Conservation (phyloP, 2,797 vertebrate species). For the Cirrhinus molitorella region DNA sequence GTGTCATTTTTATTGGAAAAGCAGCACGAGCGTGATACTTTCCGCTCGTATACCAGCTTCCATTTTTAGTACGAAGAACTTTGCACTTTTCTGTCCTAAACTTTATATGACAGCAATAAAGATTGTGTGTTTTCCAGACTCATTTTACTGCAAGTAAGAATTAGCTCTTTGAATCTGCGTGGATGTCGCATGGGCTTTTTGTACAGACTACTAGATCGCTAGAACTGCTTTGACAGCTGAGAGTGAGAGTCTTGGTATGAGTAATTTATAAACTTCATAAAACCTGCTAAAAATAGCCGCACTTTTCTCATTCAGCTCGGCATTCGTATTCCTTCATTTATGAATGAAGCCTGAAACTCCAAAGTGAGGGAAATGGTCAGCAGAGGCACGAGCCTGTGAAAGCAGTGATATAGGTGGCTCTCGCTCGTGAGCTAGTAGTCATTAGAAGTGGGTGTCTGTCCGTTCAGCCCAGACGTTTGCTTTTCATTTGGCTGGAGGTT, state of each 20-base stretch:
- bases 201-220: background rate
- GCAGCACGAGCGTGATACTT: background rate
- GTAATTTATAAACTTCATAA: conserved; percentile 11
- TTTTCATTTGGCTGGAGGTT: conserved; percentile 50
- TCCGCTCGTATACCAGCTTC: background rate
- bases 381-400: conserved; percentile 21
- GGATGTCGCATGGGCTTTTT: conserved; percentile 23
- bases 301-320: conserved; percentile 28
- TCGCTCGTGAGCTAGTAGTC: conserved; percentile 8
- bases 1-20: conserved; percentile 15
- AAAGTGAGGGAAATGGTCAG: conserved; percentile 29
- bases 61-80: background rate
- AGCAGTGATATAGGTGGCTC: conserved; percentile 27
- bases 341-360: conserved; percentile 32
- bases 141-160: background rate
- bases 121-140: conserved; percentile 10
- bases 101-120: conserved; percentile 29
- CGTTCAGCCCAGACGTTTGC: conserved; percentile 36
- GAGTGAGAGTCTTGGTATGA: background rate
- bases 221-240: background rate
- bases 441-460: conserved; percentile 24
- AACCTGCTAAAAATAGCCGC: conserved; percentile 40
- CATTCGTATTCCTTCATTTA: conserved; percentile 8
- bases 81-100: conserved; percentile 4
- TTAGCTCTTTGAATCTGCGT: background rate